These are phyloP conservation scores for Forbesichthys papilliferus DNA, from an alignment of 2,113 vertebrate genomes.

Conservation along the genomic window DNA sequence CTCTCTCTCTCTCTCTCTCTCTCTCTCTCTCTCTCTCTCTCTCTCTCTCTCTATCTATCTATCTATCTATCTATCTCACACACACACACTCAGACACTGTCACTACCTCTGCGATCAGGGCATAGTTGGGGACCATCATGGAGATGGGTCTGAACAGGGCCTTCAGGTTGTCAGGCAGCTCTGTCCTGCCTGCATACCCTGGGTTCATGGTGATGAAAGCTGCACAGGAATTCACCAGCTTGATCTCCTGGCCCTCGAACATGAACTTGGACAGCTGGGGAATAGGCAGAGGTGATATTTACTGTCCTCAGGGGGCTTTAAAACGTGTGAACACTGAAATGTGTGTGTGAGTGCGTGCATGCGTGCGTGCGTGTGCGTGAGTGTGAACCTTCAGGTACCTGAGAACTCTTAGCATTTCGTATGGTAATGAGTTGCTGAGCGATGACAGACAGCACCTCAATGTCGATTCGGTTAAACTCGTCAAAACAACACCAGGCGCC, in stretches of 20 bases:
- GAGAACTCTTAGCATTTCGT: conserved; percentile 80
- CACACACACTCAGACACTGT: neutral
- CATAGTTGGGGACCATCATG: conserved; percentile 92
- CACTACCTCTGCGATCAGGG: conserved; percentile 86
- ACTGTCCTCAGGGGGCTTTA: neutral
- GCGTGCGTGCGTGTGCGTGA: neutral
- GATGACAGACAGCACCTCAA: conserved; percentile 85
- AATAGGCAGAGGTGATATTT: neutral
- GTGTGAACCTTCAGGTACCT: conserved; percentile 61
- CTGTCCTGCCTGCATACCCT: conserved; percentile 86
- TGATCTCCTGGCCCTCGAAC: conserved; percentile 89
- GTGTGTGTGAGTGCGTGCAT: neutral
- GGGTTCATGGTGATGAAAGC: conserved; percentile 93
- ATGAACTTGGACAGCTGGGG: conserved; percentile 82
- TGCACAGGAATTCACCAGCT: conserved; percentile 84
- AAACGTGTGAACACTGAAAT: neutral
- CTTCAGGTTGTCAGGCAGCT: conserved; percentile 88
- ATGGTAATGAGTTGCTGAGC: conserved; percentile 85
- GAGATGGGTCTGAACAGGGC: conserved; percentile 87
- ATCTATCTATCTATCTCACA: no score
- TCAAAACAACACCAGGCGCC: conserved; percentile 86
- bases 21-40: neutral
- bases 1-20: no score
- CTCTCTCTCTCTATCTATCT: neutral
- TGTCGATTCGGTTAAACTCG: conserved; percentile 86